Percentiles rank a stretch among this genome's conserved stretches.
phyloP scores from a whole-genome alignment of 2,888 invertebrate genomes.

The Acleris literana region DNA sequence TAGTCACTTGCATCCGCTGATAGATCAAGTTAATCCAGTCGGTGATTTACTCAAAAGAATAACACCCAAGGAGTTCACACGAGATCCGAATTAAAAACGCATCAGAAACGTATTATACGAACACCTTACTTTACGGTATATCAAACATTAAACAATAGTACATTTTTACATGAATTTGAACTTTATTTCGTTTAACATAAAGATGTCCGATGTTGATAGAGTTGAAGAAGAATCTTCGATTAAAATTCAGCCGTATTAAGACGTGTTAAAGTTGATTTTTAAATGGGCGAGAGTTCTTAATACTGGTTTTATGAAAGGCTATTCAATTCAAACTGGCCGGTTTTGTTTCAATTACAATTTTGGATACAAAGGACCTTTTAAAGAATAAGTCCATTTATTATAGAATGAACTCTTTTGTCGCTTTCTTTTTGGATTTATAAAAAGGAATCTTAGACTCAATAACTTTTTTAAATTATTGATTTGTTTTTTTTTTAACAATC shows the following conservation, averaged over 20 bases:
- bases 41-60: too few relatives aligned
- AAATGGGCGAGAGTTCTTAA: conserved; percentile 15
- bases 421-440: background rate
- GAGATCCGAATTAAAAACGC: conserved; percentile 76
- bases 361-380: conserved; percentile 26
- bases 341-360: conserved; percentile 32
- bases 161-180: background rate
- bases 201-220: background rate
- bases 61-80: conserved; percentile 68
- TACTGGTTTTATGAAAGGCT: conserved; percentile 24
- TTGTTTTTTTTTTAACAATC: too few relatives aligned
- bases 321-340: conserved; percentile 25
- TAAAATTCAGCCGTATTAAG: background rate
- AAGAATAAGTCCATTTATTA: conserved; percentile 5
- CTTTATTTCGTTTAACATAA: conserved; percentile 6
- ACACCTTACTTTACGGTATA: conserved; percentile 58
- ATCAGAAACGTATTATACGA: conserved; percentile 78
- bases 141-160: background rate
- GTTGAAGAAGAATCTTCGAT: background rate
- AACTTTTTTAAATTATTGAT: background rate
- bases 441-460: background rate
- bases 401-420: conserved; percentile 16
- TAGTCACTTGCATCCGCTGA: too few relatives aligned
- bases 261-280: conserved; percentile 3
- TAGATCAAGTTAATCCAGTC: too few relatives aligned